A percentile compares a stretch with the other conserved stretches of the same genome.
Evolutionary conservation across 2,888 invertebrate genomes (phyloP).

Genomic region (Piscicola geometra): DNA sequence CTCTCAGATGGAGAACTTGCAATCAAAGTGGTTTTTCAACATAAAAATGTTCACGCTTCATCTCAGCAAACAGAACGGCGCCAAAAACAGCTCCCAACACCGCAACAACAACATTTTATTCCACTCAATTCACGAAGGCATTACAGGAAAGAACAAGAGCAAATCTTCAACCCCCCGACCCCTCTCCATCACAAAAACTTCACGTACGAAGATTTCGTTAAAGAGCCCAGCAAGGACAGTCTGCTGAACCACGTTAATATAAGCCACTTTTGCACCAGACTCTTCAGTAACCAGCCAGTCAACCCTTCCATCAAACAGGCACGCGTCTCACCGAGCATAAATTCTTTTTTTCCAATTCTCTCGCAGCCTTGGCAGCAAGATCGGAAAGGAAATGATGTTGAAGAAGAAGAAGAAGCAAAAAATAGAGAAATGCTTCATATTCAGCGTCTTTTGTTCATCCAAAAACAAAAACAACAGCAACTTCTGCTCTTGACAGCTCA

Average conservation of each 20-base stretch:
- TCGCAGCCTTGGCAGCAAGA: background rate
- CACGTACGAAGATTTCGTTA: background rate
- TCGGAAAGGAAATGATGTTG: background rate
- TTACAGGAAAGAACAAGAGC: background rate
- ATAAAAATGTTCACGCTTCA: no score
- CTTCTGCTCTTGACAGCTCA: background rate
- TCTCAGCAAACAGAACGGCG: no score
- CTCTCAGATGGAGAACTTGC: no score
- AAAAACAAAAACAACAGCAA: background rate
- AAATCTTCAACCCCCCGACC: background rate
- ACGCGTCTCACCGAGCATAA: background rate
- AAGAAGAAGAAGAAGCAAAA: background rate
- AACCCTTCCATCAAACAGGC: background rate
- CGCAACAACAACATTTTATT: no score
- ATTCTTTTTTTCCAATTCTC: background rate
- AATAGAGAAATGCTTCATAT: conserved; percentile 1
- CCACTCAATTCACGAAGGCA: no score
- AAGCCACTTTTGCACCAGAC: background rate
- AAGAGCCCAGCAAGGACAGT: background rate
- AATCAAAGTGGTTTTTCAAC: no score
- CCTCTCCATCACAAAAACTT: background rate
- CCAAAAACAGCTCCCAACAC: no score
- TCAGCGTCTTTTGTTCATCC: conserved; percentile 11
- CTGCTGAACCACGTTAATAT: background rate
- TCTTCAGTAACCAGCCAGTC: background rate